These are phyloP conservation scores for Ceratina australensis DNA, from an alignment of 1,140 invertebrate genomes.

Conservation along the genomic window DNA sequence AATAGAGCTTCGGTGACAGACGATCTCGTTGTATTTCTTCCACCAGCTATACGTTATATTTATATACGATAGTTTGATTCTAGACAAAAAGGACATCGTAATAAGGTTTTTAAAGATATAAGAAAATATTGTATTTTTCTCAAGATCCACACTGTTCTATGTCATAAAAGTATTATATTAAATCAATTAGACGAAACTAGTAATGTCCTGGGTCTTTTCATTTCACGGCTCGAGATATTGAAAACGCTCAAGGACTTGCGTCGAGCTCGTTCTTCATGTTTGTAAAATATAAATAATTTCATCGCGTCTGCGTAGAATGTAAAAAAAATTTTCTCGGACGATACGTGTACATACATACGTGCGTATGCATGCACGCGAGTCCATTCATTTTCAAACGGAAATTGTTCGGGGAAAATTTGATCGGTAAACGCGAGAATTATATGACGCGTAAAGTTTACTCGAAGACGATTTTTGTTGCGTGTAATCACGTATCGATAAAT, in stretches of 20 bases:
- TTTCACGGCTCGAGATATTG: conserved; percentile 38
- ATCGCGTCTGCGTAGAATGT: background rate
- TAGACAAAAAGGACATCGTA: conserved; percentile 37
- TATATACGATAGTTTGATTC: conserved; percentile 59
- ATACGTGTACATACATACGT: conserved; percentile 4
- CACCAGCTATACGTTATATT: conserved; percentile 53
- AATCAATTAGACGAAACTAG: conserved; percentile 36
- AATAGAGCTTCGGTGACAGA: too few relatives aligned
- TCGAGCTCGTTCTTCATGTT: background rate
- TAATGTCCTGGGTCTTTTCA: conserved; percentile 47
- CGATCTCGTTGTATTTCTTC: too few relatives aligned
- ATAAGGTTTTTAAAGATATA: conserved; percentile 57
- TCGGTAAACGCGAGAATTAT: background rate
- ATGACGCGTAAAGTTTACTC: conserved; percentile 7
- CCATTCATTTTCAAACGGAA: background rate
- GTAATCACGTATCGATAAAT: background rate
- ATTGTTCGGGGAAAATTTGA: background rate
- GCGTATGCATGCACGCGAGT: too few relatives aligned
- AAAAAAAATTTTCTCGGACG: background rate
- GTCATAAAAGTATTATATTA: conserved; percentile 59
- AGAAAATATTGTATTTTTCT: conserved; percentile 59
- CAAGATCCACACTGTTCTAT: conserved; percentile 52
- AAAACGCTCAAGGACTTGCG: background rate
- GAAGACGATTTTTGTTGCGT: conserved; percentile 1
- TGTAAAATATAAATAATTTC: background rate